A percentile compares a stretch with the other conserved stretches of the same genome.
Evolutionary conservation across 2,113 vertebrate genomes (phyloP).

Genomic region (Clarias macrocephalus): DNA sequence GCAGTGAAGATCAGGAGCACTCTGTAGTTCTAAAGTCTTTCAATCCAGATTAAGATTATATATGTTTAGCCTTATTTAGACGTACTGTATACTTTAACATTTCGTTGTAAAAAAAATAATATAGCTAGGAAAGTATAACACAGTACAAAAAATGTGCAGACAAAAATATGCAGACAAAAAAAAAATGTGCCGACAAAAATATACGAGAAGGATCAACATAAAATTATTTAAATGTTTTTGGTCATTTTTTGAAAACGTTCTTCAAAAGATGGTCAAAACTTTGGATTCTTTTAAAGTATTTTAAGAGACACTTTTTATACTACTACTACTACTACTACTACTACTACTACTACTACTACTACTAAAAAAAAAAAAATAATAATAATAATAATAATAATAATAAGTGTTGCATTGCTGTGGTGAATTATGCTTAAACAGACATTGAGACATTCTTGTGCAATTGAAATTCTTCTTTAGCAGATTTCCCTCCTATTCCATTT

Average conservation of each 20-base stretch:
- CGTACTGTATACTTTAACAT: background rate
- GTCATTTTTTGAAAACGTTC: background rate
- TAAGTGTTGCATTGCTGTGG: background rate
- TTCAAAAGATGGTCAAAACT: too few relatives aligned
- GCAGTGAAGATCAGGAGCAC: background rate
- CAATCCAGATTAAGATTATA: background rate
- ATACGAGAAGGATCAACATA: background rate
- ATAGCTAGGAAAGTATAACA: background rate
- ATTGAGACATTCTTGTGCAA: background rate
- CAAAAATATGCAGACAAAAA: too few relatives aligned
- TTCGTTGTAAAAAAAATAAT: background rate
- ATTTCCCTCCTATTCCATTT: background rate
- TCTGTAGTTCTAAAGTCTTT: constrained; percentile 1
- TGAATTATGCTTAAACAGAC: background rate
- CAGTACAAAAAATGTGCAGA: background rate
- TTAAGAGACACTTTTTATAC: too few relatives aligned
- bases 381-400: too few relatives aligned
- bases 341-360: background rate
- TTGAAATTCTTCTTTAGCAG: constrained; percentile 4
- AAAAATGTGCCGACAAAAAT: background rate
- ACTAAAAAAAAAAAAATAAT: too few relatives aligned
- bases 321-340: background rate
- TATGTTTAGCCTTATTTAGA: background rate
- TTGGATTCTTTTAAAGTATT: background rate
- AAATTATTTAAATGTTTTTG: background rate